Evolutionary conservation across 2,888 invertebrate species (phyloP).

Genomic region (Oscheius sp.): DNA sequence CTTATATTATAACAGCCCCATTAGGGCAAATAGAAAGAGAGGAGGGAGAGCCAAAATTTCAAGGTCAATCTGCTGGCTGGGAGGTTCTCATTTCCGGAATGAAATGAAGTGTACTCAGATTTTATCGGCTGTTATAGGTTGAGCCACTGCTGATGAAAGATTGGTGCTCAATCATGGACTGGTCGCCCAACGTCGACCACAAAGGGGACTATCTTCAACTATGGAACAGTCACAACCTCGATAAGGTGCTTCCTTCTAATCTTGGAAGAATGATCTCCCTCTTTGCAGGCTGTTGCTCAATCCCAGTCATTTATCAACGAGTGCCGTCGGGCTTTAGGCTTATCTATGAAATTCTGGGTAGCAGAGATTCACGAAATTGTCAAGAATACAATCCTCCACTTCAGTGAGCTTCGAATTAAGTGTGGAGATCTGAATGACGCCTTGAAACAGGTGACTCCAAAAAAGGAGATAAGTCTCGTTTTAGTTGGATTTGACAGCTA

Average conservation of each 20-base stretch:
- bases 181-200: conserved; percentile 69
- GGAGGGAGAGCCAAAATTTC: background rate
- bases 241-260: conserved; percentile 57
- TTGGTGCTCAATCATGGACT: conserved; percentile 70
- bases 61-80: background rate
- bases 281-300: conserved; percentile 68
- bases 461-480: background rate
- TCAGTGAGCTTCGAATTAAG: conserved; percentile 69
- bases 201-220: conserved; percentile 70
- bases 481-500: conserved; percentile 69
- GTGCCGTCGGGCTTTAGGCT: conserved; percentile 68
- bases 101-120: background rate
- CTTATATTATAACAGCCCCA: conserved; percentile 26
- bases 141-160: conserved; percentile 70
- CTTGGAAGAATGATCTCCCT: too few species aligned
- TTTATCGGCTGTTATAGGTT: conserved; percentile 47
- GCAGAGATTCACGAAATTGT: conserved; percentile 71
- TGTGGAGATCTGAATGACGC: conserved; percentile 70
- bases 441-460: conserved; percentile 62
- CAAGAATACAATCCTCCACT: conserved; percentile 70
- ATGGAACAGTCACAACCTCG: conserved; percentile 70
- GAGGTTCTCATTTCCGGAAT: background rate
- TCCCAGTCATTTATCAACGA: conserved; percentile 70
- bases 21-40: conserved; percentile 18
- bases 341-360: conserved; percentile 71